phyloP scores from a whole-genome alignment of 2,113 vertebrate genomes.

The Ceyx margarethae region DNA sequence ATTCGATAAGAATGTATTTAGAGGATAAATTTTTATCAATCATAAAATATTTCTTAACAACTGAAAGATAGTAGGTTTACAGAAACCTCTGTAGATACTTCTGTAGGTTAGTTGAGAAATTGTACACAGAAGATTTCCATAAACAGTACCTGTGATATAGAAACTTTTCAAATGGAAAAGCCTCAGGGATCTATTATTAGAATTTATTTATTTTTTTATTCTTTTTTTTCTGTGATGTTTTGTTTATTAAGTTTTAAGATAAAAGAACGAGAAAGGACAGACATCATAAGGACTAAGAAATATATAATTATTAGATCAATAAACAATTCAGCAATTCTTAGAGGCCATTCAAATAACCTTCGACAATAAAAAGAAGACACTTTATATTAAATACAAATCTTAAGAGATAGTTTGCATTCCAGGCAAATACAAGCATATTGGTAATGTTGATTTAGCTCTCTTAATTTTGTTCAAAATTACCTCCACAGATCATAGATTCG shows the following conservation, averaged over 20 bases:
- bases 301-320: conserved; percentile 54
- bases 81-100: not conserved
- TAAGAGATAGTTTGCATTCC: conserved; percentile 26
- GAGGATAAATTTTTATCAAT: conserved; percentile 6
- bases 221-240: not conserved
- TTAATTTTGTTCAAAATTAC: conserved; percentile 60
- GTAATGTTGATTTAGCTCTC: conserved; percentile 51
- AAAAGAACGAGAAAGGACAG: not conserved
- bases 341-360: conserved; percentile 47
- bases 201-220: not conserved
- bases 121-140: conserved; percentile 31
- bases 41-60: conserved; percentile 40
- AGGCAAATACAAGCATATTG: conserved; percentile 14
- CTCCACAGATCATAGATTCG: conserved; percentile 23
- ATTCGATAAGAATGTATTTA: conserved; percentile 20
- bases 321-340: conserved; percentile 33
- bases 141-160: conserved; percentile 17
- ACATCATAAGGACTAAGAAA: not conserved
- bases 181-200: conserved; percentile 1
- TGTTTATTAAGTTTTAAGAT: conserved; percentile 45
- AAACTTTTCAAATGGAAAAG: conserved; percentile 19
- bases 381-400: conserved; percentile 32
- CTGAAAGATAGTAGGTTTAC: not conserved
- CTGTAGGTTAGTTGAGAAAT: not conserved
- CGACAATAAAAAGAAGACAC: not conserved